A percentile compares a stretch with the other conserved stretches of the same genome.
Conservation (phyloP, 2,113 vertebrate species). For the Falco punctatus region DNA sequence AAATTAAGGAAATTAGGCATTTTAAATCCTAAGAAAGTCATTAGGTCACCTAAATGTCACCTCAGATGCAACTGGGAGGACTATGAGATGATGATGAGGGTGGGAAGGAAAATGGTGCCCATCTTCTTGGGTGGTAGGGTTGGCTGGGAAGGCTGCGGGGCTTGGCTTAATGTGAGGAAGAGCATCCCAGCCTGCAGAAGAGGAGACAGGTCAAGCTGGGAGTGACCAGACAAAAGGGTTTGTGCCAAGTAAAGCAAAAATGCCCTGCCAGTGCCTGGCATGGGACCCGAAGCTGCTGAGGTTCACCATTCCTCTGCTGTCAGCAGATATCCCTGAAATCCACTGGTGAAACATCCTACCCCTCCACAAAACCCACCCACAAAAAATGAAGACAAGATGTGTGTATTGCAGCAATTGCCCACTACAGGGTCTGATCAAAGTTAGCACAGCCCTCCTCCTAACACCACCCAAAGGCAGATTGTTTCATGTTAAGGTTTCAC, state of each 20-base stretch:
- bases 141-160: background rate
- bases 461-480: background rate
- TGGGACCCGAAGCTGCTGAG: background rate
- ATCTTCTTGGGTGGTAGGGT: background rate
- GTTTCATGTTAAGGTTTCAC: background rate
- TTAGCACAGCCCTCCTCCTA: background rate
- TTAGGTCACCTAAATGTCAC: background rate
- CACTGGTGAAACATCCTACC: background rate
- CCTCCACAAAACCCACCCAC: background rate
- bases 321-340: background rate
- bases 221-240: background rate
- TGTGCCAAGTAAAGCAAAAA: background rate
- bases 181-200: fast-evolving
- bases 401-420: background rate
- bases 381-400: background rate
- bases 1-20: background rate
- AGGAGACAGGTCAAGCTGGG: background rate
- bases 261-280: background rate
- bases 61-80: background rate
- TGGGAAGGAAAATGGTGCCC: background rate
- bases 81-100: background rate
- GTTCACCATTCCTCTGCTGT: background rate
- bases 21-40: background rate
- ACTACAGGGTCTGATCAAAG: background rate
- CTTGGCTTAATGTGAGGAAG: background rate